Evolutionary conservation across 2,113 vertebrate species (phyloP).

Genomic region (Ciconia boyciana): DNA sequence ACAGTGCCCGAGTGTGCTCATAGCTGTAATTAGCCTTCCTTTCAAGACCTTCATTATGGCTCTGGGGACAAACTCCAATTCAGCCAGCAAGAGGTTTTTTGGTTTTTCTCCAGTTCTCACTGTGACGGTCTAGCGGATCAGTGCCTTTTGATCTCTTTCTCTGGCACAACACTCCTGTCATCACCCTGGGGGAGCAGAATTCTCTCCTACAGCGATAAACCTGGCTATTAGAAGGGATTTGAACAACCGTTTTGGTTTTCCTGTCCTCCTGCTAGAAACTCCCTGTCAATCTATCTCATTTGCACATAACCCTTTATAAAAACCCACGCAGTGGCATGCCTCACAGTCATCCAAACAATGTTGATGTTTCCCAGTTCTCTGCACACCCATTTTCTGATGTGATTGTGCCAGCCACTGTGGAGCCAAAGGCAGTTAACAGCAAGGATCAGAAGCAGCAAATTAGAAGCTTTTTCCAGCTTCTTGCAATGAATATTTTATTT

Average conservation of each 20-base stretch:
- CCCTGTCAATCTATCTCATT: not conserved
- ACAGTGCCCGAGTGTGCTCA: not conserved
- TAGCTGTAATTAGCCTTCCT: not conserved
- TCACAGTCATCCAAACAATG: not conserved
- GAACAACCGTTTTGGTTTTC: not conserved
- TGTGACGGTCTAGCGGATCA: not conserved
- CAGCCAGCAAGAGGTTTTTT: not conserved
- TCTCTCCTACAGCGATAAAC: not conserved
- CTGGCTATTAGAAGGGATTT: not conserved
- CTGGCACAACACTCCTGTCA: not conserved
- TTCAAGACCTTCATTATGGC: not conserved
- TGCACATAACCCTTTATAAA: not conserved
- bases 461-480: not conserved
- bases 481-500: constrained; percentile 10
- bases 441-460: constrained; percentile 9
- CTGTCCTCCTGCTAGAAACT: not conserved
- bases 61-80: not conserved
- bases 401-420: not conserved
- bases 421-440: not conserved
- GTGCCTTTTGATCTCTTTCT: not conserved
- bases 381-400: not conserved
- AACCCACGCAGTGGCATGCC: not conserved
- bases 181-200: not conserved
- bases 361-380: not conserved
- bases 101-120: not conserved